A percentile compares a stretch with the other conserved stretches of the same genome.
phyloP scores from a whole-genome alignment of 1,140 invertebrate genomes.

The Leptopilina clavipes region DNA sequence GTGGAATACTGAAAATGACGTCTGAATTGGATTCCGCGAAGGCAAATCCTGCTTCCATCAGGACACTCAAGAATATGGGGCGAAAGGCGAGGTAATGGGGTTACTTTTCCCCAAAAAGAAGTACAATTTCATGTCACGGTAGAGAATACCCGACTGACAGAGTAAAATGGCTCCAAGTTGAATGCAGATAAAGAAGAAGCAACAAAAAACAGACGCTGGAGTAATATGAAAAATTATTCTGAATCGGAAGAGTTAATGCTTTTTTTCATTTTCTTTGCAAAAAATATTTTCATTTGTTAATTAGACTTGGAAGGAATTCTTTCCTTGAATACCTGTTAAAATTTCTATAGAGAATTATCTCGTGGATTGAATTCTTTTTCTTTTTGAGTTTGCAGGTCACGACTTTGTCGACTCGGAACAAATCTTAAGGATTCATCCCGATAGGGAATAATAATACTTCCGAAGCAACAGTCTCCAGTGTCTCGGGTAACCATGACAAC shows the following conservation, averaged over 20 bases:
- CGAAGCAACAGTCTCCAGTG: slow-evolving; percentile 48
- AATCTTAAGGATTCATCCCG: slow-evolving; percentile 7
- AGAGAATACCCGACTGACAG: neutral
- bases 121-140: neutral
- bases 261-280: no score
- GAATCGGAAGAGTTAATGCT: no score
- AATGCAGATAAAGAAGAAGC: neutral
- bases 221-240: no score
- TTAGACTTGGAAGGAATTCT: no score
- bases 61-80: neutral
- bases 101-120: neutral
- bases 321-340: no score
- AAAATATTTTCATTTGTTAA: no score
- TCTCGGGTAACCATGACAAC: slow-evolving; percentile 62
- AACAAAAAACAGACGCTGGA: no score
- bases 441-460: slow-evolving; percentile 49
- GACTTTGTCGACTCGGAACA: neutral
- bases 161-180: neutral
- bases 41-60: neutral
- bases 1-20: neutral
- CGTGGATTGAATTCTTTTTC: neutral
- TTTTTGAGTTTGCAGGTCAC: neutral
- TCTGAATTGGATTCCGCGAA: neutral
- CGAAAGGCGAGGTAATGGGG: neutral
- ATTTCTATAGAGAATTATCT: neutral